Evolutionary conservation across 2,888 invertebrate species (phyloP), one percentile per base, ranked within the genome.

Genomic region (Nemotelus nigrinus): DNA sequence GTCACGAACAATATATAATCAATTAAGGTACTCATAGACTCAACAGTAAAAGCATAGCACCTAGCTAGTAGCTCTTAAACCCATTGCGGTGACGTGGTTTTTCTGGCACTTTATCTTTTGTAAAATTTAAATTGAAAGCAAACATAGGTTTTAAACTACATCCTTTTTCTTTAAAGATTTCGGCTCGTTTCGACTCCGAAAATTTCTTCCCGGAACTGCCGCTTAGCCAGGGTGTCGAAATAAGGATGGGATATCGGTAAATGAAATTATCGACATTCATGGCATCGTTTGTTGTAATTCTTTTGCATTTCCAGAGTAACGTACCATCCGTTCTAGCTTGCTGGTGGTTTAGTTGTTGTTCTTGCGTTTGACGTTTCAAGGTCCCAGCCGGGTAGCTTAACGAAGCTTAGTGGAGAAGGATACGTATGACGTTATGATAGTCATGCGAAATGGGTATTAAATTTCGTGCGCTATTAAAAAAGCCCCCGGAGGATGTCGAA

Each of bases 71-170:
- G 25, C 25, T 25, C 25, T 25, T 25, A 63, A 63, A 63, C 63
- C 39, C 43, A 43, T 43, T 63, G 63, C 25, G 63, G 41, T 43
- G 43, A 57, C 43, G 63, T 43, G 63, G 63, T 25, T 43, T 63
- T 8, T 43, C 43, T 43, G 8, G 63, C 41, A 63, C 41, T 43
- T 2, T 43, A 63, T 57, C 41, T 39, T 55, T 25, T 25, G 25
- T 53, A 70, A 55, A 68, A 70, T 70, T 70, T 47, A 70, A 70
- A 70, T 70, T 70, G 70, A 70, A 70, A 70, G 55, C 55, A 70
- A 70, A 70, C 70, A 70, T 47, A 3, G 25, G 57, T 57, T 57
- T 3, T 57, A 10, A 10, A 25, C 57, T 25, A 2, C 57, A 63
- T 1, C 1, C 63, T 43, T 41, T 39, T 63, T 63, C 41, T 25